Evolutionary conservation across 2,113 vertebrate genomes (phyloP), one percentile per base, ranked within the genome.

Genomic region (Otus sunia): DNA sequence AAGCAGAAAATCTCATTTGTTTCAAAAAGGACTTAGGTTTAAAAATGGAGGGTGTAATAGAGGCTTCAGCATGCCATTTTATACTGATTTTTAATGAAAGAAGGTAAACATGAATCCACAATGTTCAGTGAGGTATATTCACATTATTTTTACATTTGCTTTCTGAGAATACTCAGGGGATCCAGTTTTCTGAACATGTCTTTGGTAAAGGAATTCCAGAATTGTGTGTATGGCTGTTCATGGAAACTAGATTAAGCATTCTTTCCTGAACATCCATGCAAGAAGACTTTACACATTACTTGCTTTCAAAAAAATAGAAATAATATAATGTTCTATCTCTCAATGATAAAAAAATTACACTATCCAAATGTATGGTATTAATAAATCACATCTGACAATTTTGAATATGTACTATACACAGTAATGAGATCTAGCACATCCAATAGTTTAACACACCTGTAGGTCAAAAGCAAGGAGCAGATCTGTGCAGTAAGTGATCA

Each of bases 191-290:
- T 92, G 34, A 84, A 43, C 5, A n/a, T 87, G 53, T 39, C 26
- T 94, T 81, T 72, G 52, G 32, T 47, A 92, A 90, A 85, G 29
- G 43, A 87, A 79, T 90, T 91, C 10, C 56, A 74, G 60, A 87
- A 55, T 4, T 56, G 4, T 71, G 43, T 34, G 2, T 56, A 8
- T 56, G 55, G 34, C 39, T 89, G 49, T 78, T 85, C 29, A 32
- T 18, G 14, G n/a, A 52, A 80, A 66, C 17, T 62, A 69, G 64
- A 90, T 83, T 50, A 80, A 85, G 29, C 19, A 60, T 67, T 63
- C 30, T 68, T 85, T 66, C 64, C 30, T 60, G 36, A 59, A 41
- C 17, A 77, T 47, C 34, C 63, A 45, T 63, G 23, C 55, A 83
- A 50, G 22, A 82, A 87, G 45, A 83, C 5, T 45, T 77, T n/a